Percentiles rank a stretch among this genome's conserved stretches.
These are phyloP conservation scores for Eupithecia vulgata DNA, from an alignment of 2,888 invertebrate species.

Conservation along the genomic window DNA sequence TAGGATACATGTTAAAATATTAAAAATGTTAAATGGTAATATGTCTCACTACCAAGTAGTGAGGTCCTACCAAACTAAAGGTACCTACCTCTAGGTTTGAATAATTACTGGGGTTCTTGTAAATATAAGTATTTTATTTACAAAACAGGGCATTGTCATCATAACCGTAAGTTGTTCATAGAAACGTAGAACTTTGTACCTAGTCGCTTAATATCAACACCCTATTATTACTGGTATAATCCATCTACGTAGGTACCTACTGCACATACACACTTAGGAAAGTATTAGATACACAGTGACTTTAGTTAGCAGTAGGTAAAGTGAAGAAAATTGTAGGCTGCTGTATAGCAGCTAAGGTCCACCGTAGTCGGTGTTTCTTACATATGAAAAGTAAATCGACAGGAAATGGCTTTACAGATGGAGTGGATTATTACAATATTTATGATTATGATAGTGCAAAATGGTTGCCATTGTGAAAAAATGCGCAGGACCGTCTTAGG, in stretches of 20 bases:
- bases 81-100: too few relatives aligned
- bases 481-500: slow-evolving; percentile 57
- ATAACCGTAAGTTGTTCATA: neutral
- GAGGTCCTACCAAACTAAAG: too few relatives aligned
- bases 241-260: neutral
- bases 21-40: too few relatives aligned
- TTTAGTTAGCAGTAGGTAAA: neutral
- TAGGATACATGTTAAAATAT: too few relatives aligned
- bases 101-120: neutral
- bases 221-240: neutral
- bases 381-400: neutral
- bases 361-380: neutral
- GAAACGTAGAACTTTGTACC: neutral
- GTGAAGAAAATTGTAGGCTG: neutral
- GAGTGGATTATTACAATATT: neutral
- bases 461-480: slow-evolving; percentile 26
- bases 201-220: neutral
- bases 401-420: neutral
- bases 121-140: too few relatives aligned
- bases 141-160: slow-evolving; percentile 27
- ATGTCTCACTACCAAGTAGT: too few relatives aligned
- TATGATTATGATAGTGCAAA: neutral
- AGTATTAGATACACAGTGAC: neutral
- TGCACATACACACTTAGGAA: neutral
- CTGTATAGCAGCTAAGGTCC: neutral